phyloP scores from a whole-genome alignment of 1,140 invertebrate genomes.

The Tetramorium parvispinum region DNA sequence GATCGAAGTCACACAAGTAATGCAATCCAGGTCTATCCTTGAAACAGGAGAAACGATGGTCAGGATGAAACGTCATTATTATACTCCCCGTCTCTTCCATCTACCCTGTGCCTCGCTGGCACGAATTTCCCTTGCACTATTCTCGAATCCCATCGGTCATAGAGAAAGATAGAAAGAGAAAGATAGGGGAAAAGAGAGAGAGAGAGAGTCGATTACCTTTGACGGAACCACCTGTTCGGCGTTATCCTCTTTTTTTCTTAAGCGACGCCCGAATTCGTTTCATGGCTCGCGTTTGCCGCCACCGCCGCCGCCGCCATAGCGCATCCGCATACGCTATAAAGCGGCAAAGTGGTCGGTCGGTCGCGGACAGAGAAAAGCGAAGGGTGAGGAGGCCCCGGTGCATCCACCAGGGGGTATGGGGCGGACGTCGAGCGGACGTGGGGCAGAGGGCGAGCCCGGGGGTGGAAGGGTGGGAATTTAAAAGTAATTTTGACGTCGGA shows the following conservation, averaged over 20 bases:
- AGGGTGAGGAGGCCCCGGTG: conserved; percentile 46
- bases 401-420: conserved; percentile 8
- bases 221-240: conserved; percentile 74
- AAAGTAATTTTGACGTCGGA: conserved; percentile 76
- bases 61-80: conserved; percentile 51
- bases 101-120: not conserved
- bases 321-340: conserved; percentile 61
- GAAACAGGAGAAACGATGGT: not conserved
- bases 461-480: conserved; percentile 60
- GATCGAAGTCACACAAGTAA: not conserved
- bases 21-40: not conserved
- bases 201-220: conserved; percentile 76
- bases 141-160: conserved; percentile 63
- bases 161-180: not conserved
- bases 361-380: conserved; percentile 59
- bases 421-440: conserved; percentile 9
- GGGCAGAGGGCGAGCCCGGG: not conserved
- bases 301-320: conserved; percentile 21
- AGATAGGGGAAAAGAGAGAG: conserved; percentile 14
- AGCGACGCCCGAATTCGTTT: conserved; percentile 66
- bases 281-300: conserved; percentile 46
- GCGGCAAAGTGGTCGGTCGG: conserved; percentile 66
- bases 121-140: conserved; percentile 22
- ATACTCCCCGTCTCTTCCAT: not conserved
- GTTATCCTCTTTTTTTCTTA: conserved; percentile 69